A percentile compares a stretch with the other conserved stretches of the same genome.
phyloP scores from a whole-genome alignment of 2,888 invertebrate genomes.

The Tubulanus polymorphus region DNA sequence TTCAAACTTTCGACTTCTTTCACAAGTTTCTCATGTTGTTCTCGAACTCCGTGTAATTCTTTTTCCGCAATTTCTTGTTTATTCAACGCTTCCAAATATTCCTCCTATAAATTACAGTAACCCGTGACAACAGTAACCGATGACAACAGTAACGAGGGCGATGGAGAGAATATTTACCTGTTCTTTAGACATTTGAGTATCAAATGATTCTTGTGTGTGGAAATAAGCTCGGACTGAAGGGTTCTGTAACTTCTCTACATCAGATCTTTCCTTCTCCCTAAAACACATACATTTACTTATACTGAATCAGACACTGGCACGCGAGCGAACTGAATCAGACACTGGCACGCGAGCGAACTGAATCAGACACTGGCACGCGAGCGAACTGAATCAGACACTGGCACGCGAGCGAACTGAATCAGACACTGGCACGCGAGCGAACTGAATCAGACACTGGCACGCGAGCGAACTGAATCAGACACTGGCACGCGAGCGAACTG shows the following conservation, averaged over 20 bases:
- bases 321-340: too few relatives aligned
- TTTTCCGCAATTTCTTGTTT: conserved; percentile 53
- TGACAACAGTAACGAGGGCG: not conserved
- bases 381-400: too few relatives aligned
- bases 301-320: too few relatives aligned
- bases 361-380: too few relatives aligned
- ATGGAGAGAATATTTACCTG: conserved; percentile 24
- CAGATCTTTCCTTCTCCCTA: conserved; percentile 53
- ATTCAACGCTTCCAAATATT: conserved; percentile 53
- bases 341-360: too few relatives aligned
- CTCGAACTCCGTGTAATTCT: conserved; percentile 45
- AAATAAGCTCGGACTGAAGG: conserved; percentile 49
- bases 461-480: too few relatives aligned
- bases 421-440: too few relatives aligned
- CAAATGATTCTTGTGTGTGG: conserved; percentile 47
- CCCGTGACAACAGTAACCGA: not conserved
- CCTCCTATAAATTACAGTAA: conserved; percentile 35
- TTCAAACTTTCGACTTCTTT: conserved; percentile 45
- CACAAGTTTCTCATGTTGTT: conserved; percentile 41
- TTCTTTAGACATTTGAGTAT: conserved; percentile 49
- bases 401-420: too few relatives aligned
- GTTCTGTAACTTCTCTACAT: conserved; percentile 51
- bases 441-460: too few relatives aligned
- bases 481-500: too few relatives aligned
- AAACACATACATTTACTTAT: conserved; percentile 7